A percentile compares a stretch with the other conserved stretches of the same genome.
phyloP scores from a whole-genome alignment of 2,888 invertebrate genomes.

The Polymixis flavicincta region DNA sequence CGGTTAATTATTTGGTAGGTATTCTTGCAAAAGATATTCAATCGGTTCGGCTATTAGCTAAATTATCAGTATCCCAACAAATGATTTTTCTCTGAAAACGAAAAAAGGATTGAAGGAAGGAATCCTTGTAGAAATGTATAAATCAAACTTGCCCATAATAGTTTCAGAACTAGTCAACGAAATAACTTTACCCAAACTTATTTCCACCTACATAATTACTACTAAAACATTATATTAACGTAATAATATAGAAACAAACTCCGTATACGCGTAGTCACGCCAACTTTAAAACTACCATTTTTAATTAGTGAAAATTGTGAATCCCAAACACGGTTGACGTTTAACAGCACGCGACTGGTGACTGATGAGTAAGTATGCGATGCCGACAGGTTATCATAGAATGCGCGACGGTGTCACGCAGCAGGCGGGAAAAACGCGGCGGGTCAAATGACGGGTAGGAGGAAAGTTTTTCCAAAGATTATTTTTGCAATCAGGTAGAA shows the following conservation, averaged over 20 bases:
- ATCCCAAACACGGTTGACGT: conserved; percentile 66
- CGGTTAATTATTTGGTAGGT: too few species aligned
- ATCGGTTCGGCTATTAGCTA: too few species aligned
- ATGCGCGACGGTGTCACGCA: conserved; percentile 30
- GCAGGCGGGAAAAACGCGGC: background rate
- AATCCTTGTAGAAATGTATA: too few species aligned
- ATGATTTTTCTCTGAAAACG: background rate
- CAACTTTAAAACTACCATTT: conserved; percentile 66
- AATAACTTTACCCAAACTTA: conserved; percentile 38
- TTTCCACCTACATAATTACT: conserved; percentile 48
- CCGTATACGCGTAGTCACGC: conserved; percentile 56
- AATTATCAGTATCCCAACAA: too few species aligned
- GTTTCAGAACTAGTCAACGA: background rate
- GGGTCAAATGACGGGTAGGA: background rate
- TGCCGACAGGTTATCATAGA: conserved; percentile 69
- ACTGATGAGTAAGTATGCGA: conserved; percentile 68
- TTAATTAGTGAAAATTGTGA: conserved; percentile 71
- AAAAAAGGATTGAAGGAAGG: background rate
- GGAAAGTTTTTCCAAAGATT: background rate
- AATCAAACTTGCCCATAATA: background rate
- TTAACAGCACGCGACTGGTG: conserved; percentile 68
- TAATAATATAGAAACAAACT: conserved; percentile 45
- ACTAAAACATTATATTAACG: conserved; percentile 61
- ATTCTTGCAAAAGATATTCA: background rate
- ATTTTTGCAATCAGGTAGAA: background rate